phyloP scores from a whole-genome alignment of 2,797 vertebrate species.

The Eulemur rubriventer region DNA sequence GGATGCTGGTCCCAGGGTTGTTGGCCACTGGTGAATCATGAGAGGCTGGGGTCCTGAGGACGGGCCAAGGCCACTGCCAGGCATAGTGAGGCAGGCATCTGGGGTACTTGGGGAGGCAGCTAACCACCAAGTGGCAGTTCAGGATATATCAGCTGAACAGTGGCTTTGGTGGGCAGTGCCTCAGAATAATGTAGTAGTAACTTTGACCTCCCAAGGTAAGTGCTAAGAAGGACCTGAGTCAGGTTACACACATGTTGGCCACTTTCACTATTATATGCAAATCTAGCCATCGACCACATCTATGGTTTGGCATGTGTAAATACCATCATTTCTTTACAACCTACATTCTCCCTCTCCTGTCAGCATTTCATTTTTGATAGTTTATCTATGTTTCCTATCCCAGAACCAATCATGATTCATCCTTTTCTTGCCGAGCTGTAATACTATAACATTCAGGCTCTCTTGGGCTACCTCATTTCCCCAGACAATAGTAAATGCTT shows the following conservation, averaged over 20 bases:
- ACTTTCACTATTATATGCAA: background rate
- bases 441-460: background rate
- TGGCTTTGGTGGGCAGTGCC: background rate
- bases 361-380: background rate
- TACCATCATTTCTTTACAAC: background rate
- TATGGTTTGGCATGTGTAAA: background rate
- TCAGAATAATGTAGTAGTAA: background rate
- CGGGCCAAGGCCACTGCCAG: background rate
- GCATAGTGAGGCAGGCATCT: background rate
- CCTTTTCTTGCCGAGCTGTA: background rate
- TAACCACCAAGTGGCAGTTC: background rate
- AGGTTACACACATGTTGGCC: fast-evolving
- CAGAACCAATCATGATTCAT: background rate
- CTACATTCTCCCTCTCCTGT: background rate
- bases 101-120: background rate
- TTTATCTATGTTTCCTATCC: background rate
- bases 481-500: background rate
- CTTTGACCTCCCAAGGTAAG: background rate
- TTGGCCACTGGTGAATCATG: background rate
- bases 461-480: background rate
- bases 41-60: background rate
- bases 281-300: background rate
- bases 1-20: background rate
- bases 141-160: background rate
- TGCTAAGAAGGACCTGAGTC: background rate